Evolutionary conservation across 2,797 vertebrate species (phyloP).

Genomic region (Chelmon rostratus): DNA sequence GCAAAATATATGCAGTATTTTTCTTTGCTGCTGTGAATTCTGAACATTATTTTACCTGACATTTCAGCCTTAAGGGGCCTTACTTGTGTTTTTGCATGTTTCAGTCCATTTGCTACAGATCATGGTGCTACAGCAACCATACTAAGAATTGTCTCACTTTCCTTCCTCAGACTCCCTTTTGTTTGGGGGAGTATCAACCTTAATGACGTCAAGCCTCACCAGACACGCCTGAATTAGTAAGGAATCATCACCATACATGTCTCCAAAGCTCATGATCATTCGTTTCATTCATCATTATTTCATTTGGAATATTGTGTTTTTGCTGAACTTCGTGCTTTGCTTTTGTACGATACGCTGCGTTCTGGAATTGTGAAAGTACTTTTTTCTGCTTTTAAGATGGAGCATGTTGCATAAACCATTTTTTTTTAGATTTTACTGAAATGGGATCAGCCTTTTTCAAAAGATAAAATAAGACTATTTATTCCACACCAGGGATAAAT

Average conservation of each 20-base stretch:
- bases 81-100: not conserved
- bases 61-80: not conserved
- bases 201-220: not conserved
- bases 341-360: not conserved
- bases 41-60: slow-evolving; percentile 19
- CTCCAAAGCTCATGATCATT: not conserved
- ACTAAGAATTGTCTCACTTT: not conserved
- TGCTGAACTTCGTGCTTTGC: not conserved
- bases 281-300: not conserved
- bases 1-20: slow-evolving; percentile 31
- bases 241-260: not conserved
- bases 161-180: not conserved
- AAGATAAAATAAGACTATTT: too few relatives aligned
- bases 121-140: not conserved
- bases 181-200: not conserved
- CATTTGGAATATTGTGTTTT: not conserved
- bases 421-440: not conserved
- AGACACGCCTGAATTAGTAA: not conserved
- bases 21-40: slow-evolving; percentile 9
- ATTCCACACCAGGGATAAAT: too few relatives aligned
- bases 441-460: not conserved
- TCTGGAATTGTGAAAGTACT: not conserved
- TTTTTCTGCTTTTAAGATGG: not conserved
- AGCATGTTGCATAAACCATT: not conserved
- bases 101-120: not conserved